Percentiles rank a stretch among this genome's conserved stretches.
These are phyloP conservation scores for Apostichopus leukothele DNA, from an alignment of 53 echinoderm and acorn worm species.

Conservation along the genomic window DNA sequence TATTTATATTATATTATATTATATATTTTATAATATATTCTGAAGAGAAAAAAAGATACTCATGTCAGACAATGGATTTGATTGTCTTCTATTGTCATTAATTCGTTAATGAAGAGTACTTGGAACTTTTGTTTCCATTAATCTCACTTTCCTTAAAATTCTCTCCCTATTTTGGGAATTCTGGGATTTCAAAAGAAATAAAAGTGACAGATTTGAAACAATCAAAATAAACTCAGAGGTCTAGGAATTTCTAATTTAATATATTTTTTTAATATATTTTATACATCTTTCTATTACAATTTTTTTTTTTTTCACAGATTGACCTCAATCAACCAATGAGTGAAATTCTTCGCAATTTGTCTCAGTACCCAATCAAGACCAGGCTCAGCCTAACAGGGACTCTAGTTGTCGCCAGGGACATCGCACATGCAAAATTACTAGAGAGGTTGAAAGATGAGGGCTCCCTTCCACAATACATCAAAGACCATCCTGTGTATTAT, in stretches of 20 bases:
- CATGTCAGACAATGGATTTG: no score
- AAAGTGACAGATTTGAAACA: no score
- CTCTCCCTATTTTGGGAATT: no score
- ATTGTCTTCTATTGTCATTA: no score
- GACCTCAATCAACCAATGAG: slow-evolving; percentile 90
- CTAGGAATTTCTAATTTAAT: no score
- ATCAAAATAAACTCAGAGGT: no score
- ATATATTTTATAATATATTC: no score
- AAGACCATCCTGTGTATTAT: slow-evolving; percentile 98
- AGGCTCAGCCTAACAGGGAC: slow-evolving; percentile 83
- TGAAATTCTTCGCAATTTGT: slow-evolving; percentile 58
- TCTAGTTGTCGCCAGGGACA: slow-evolving; percentile 90
- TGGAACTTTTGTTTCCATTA: not conserved
- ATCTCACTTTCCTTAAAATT: not conserved
- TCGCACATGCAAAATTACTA: slow-evolving; percentile 92
- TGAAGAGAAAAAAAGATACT: no score
- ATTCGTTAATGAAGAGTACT: no score
- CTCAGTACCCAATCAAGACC: slow-evolving; percentile 82
- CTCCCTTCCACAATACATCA: slow-evolving; percentile 85
- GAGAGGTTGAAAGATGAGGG: slow-evolving; percentile 83
- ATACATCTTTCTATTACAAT: not conserved
- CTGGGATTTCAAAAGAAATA: no score
- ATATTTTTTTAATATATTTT: no score
- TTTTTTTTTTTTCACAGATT: slow-evolving; percentile 46
- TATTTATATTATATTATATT: no score